These are phyloP conservation scores for Ianthella basta DNA, from an alignment of 37 sponge, comb jelly and placozoan species.

Conservation along the genomic window DNA sequence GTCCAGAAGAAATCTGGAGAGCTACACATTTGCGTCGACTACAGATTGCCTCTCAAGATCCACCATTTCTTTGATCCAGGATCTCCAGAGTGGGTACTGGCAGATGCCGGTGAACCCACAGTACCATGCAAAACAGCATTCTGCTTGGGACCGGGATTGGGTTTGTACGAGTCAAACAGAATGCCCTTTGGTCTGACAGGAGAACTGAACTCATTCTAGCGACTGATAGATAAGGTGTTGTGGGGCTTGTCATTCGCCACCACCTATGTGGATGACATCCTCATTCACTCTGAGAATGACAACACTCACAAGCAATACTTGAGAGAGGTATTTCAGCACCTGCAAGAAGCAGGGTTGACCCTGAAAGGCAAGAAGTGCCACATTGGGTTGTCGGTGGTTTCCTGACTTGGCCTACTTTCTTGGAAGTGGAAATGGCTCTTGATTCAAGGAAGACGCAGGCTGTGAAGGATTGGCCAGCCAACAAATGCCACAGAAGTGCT, in stretches of 20 bases:
- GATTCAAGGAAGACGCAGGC: not conserved
- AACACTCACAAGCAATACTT: too few species aligned
- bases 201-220: constrained; percentile 18
- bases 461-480: constrained; percentile 1
- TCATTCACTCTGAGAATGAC: too few species aligned
- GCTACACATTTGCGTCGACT: constrained; percentile 47
- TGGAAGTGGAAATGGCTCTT: not conserved
- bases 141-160: constrained; percentile 30
- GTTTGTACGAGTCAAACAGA: constrained; percentile 7
- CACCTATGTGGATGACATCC: too few species aligned
- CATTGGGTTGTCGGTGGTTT: not conserved
- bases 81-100: constrained; percentile 19
- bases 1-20: constrained; percentile 49
- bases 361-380: constrained; percentile 23
- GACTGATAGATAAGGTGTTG: too few species aligned
- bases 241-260: too few species aligned
- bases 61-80: not conserved
- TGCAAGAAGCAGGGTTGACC: not conserved
- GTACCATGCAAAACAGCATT: constrained; percentile 34
- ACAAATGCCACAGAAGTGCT: too few species aligned
- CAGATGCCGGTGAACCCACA: not conserved
- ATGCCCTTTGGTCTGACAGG: too few species aligned
- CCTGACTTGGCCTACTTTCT: constrained; percentile 3
- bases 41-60: not conserved
- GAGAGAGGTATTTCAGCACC: too few species aligned